phyloP scores from a whole-genome alignment of 2,113 vertebrate species.

The Girardinichthys multiradiatus region DNA sequence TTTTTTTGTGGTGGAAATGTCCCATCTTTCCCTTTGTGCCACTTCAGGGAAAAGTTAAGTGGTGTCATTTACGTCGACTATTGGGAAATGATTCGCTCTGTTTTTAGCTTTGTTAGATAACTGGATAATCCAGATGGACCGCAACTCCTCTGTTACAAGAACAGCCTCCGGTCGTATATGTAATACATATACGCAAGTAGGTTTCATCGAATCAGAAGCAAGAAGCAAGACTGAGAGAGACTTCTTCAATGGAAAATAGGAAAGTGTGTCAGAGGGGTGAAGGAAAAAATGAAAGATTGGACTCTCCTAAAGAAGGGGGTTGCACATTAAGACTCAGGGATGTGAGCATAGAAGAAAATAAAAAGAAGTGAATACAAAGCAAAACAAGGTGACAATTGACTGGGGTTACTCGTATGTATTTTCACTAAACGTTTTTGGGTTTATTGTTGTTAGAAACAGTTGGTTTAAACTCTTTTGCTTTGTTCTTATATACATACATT shows the following conservation, averaged over 20 bases:
- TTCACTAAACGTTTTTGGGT: slow-evolving; percentile 22
- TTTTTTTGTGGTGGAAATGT: slow-evolving; percentile 41
- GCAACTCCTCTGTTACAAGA: slow-evolving; percentile 7
- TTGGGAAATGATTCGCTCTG: slow-evolving; percentile 49
- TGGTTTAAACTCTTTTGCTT: no score
- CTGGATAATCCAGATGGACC: slow-evolving; percentile 16
- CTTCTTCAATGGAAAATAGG: slow-evolving; percentile 10
- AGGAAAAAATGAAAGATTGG: slow-evolving; percentile 2
- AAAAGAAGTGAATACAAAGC: neutral
- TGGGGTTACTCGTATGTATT: slow-evolving; percentile 24
- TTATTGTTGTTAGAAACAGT: no score
- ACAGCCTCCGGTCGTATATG: slow-evolving; percentile 30
- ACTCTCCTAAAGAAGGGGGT: neutral
- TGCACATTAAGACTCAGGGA: neutral
- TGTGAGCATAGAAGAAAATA: slow-evolving; percentile 7
- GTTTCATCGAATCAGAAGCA: slow-evolving; percentile 48
- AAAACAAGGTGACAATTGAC: slow-evolving; percentile 1
- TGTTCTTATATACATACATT: no score
- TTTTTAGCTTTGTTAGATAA: slow-evolving; percentile 59
- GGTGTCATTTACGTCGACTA: slow-evolving; percentile 42
- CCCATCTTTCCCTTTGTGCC: slow-evolving; percentile 11
- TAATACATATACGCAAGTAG: slow-evolving; percentile 26
- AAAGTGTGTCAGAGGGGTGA: neutral
- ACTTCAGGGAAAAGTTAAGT: slow-evolving; percentile 41
- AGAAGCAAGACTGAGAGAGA: slow-evolving; percentile 13